phyloP scores from a whole-genome alignment of 1,140 invertebrate genomes.

The Drosophila pallidifrons region DNA sequence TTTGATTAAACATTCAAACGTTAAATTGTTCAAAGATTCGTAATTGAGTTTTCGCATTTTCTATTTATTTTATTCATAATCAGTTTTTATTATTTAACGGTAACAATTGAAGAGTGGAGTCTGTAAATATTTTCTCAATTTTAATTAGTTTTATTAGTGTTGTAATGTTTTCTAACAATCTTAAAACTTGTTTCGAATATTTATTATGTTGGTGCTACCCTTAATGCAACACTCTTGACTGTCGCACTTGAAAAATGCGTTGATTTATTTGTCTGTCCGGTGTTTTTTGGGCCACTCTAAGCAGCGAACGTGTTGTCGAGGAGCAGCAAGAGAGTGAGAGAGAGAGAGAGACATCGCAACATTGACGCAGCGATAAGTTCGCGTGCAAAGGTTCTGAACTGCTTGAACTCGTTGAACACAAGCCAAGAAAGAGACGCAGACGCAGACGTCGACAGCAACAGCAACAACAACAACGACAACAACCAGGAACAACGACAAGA shows the following conservation, averaged over 20 bases:
- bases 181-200: too few species aligned
- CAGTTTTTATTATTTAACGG: too few species aligned
- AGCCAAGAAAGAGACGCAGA: slow-evolving; percentile 39
- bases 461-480: slow-evolving; percentile 1
- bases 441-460: slow-evolving; percentile 2
- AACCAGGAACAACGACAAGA: slow-evolving; percentile 2
- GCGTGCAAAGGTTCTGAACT: slow-evolving; percentile 78
- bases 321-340: neutral
- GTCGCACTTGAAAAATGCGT: too few species aligned
- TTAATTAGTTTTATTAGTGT: too few species aligned
- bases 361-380: slow-evolving; percentile 72
- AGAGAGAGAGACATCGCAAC: slow-evolving; percentile 2
- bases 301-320: slow-evolving; percentile 41
- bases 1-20: too few species aligned
- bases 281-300: slow-evolving; percentile 57
- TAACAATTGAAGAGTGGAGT: too few species aligned
- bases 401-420: slow-evolving; percentile 70
- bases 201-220: neutral
- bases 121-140: too few species aligned
- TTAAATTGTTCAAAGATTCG: too few species aligned
- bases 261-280: slow-evolving; percentile 6
- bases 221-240: neutral
- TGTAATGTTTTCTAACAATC: too few species aligned
- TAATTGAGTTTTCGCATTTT: too few species aligned
- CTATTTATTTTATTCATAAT: too few species aligned